Base-by-base conservation (phyloP, 2,797 vertebrate genomes). In the Artibeus jamaicensis region DNA sequence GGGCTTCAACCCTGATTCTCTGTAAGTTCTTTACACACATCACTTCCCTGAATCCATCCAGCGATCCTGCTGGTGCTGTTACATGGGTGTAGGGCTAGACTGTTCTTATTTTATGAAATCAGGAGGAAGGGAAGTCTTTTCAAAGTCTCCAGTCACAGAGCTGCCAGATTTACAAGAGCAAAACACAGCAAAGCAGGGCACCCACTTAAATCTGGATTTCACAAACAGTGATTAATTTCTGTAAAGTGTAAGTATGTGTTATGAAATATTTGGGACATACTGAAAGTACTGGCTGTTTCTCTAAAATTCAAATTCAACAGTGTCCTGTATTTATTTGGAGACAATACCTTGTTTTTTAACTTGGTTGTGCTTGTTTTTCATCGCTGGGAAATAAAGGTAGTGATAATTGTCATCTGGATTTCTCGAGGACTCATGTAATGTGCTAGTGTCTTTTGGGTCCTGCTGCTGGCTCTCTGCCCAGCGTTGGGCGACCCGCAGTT, bases 31-130 rank as follows among this genome's bases (percentile, higher is more conserved):
- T 44, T 34, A 18, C 29, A 5, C 21, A 0, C 1, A 67, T 37
- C 65, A 3, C 55, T 10, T 81, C 44, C 5, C 37, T 59, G 42
- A 65, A 65, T 53, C 39, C 0, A 6, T 55, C 24, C 34, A 14
- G 2, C 6, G 22, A 3, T 29, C 59, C 46, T 19, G 4, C 16
- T 5, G 37, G 22, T 37, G 0, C 7, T 0, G 34, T 22, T 22
- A 7, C 2, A 4, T 2, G 9, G 2, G 1, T 12, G 4, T 1
- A 18, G 24, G 32, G 34, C 6, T 1, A 15, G 37, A 22, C 11
- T 3, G 0, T 37, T 1, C 22, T 15, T 32, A 10, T 55, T 74
- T 57, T 18, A 26, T 10, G 9, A 21, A 32, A 11, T n/a, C 24
- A 8, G 9, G 5, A 37, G 84, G 55, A 87, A 22, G 34, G 7